phyloP scores from a whole-genome alignment of 2,888 invertebrate species.

The Pachydiplax longipennis region DNA sequence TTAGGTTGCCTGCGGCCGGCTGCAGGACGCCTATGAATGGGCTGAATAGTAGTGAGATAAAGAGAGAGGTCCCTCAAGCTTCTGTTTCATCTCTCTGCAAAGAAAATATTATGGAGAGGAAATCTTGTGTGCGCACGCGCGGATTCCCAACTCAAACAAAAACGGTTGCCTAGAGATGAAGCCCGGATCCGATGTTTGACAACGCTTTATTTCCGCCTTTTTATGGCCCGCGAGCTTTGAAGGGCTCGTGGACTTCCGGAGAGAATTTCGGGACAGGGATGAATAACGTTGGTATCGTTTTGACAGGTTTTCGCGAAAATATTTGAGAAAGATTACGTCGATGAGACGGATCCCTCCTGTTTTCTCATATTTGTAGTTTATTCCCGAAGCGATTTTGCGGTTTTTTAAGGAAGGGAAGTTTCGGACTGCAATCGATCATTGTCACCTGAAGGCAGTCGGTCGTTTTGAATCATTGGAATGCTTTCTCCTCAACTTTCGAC shows the following conservation, averaged over 20 bases:
- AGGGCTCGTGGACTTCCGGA: neutral
- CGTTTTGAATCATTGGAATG: no score
- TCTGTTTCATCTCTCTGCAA: neutral
- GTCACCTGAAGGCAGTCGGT: neutral
- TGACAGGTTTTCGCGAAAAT: neutral
- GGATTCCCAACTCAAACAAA: neutral
- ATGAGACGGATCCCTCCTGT: no score
- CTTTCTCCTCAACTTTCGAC: no score
- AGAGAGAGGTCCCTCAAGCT: neutral
- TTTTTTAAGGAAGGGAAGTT: neutral
- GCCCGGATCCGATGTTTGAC: neutral
- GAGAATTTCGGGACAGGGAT: neutral
- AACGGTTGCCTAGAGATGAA: neutral
- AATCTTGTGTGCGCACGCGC: neutral
- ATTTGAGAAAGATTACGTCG: neutral
- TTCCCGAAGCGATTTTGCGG: neutral
- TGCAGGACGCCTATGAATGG: neutral
- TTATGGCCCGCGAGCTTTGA: neutral
- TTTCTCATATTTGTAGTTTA: neutral
- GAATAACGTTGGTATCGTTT: neutral
- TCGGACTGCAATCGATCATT: neutral
- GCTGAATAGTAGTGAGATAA: neutral
- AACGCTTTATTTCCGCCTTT: neutral
- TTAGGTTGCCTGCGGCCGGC: neutral
- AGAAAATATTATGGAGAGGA: neutral